Evolutionary conservation across 2,113 vertebrate genomes (phyloP).

Genomic region (Macrotis lagotis): DNA sequence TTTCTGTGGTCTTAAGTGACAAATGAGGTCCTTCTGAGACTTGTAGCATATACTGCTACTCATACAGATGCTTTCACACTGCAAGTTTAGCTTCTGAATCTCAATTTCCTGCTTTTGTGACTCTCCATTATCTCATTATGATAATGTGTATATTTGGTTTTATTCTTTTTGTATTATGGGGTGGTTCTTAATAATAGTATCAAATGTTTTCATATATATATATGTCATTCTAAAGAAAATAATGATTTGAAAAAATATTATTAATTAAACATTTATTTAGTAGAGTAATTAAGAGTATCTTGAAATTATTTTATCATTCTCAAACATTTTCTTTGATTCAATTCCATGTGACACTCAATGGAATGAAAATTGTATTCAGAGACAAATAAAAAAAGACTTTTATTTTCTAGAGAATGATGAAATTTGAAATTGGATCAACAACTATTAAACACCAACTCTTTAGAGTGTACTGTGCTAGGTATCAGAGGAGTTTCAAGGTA

Average conservation of each 20-base stretch:
- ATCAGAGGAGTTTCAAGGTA: neutral
- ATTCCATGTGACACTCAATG: slow-evolving; percentile 36
- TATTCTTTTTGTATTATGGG: neutral
- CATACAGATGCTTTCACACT: neutral
- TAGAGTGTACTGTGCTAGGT: neutral
- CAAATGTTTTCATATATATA: slow-evolving; percentile 1
- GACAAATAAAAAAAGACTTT: slow-evolving; percentile 5
- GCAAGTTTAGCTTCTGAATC: neutral
- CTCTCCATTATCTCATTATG: neutral
- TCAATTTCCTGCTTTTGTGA: slow-evolving; percentile 3
- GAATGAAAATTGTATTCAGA: slow-evolving; percentile 38
- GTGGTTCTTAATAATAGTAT: neutral
- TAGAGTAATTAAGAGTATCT: neutral
- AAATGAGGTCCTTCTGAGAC: neutral
- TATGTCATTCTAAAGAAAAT: neutral
- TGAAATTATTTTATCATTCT: slow-evolving; percentile 21
- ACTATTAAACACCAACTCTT: neutral
- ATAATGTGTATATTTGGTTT: neutral
- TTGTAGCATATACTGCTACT: neutral
- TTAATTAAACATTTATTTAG: neutral
- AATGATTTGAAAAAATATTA: neutral
- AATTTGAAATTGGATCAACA: neutral
- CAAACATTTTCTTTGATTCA: slow-evolving; percentile 23
- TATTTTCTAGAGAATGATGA: slow-evolving; percentile 55
- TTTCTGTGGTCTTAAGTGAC: neutral